A percentile compares a stretch with the other conserved stretches of the same genome.
These are phyloP conservation scores for Terrapene triunguis DNA, from an alignment of 2,113 vertebrate genomes.

Conservation along the genomic window DNA sequence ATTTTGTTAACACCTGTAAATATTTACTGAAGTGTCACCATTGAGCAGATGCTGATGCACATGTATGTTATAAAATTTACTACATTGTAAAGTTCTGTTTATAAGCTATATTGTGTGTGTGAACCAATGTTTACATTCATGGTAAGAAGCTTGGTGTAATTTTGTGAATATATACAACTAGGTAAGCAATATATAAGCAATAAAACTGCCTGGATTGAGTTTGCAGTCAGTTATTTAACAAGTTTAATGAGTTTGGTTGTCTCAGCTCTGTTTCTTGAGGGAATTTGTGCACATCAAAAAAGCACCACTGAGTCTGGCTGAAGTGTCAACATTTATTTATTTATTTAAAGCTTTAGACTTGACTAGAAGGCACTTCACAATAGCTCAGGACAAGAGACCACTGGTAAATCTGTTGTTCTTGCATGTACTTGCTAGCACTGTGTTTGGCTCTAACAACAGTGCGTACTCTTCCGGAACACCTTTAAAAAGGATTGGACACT, in stretches of 20 bases:
- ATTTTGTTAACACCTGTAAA: background rate
- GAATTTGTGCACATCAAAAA: slow-evolving; percentile 25
- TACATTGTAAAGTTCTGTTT: background rate
- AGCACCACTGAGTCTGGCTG: background rate
- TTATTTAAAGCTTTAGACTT: slow-evolving; percentile 30
- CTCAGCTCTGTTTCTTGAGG: background rate
- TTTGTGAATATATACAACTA: background rate
- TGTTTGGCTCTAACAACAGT: slow-evolving; percentile 15
- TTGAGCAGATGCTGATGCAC: background rate
- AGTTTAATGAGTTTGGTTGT: slow-evolving; percentile 12
- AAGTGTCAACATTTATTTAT: background rate
- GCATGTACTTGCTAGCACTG: background rate
- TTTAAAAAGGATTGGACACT: slow-evolving; percentile 34
- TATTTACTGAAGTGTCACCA: background rate
- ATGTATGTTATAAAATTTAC: background rate
- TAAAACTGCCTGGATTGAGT: background rate
- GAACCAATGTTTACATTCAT: slow-evolving; percentile 9
- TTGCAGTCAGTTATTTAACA: background rate
- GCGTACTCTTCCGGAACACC: background rate
- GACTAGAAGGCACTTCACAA: background rate
- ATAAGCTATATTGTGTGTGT: slow-evolving; percentile 9
- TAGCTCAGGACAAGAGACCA: background rate
- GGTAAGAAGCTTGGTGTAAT: background rate
- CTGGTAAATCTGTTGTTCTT: background rate
- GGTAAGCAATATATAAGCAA: background rate